Percentiles rank a stretch among this genome's conserved stretches.
These are phyloP conservation scores for Bombylius major DNA, from an alignment of 2,888 invertebrate species.

Conservation along the genomic window DNA sequence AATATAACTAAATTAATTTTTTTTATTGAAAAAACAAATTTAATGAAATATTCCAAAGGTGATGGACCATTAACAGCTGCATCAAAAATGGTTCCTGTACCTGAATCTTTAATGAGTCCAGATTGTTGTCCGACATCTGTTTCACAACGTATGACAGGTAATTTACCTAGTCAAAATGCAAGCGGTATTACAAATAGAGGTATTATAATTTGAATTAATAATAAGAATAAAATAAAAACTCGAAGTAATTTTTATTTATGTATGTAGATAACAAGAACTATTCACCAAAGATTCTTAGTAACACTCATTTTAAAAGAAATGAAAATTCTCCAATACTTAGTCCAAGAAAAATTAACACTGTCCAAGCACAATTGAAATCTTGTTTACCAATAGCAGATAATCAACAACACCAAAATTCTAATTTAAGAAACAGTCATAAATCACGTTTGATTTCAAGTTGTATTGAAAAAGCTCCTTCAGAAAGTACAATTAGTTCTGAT, in stretches of 20 bases:
- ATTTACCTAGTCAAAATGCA: constrained; percentile 28
- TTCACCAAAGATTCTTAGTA: constrained; percentile 27
- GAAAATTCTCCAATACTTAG: constrained; percentile 29
- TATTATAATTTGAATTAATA: constrained; percentile 25
- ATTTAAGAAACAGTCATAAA: not conserved
- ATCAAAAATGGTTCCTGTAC: constrained; percentile 77
- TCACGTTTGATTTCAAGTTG: constrained; percentile 20
- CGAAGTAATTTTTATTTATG: constrained; percentile 8
- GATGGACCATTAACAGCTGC: constrained; percentile 57
- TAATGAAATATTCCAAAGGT: constrained; percentile 19
- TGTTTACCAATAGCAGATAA: too few species aligned
- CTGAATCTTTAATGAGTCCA: constrained; percentile 76
- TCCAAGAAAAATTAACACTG: constrained; percentile 24
- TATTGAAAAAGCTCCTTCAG: not conserved
- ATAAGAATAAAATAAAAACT: not conserved
- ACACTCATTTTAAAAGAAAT: constrained; percentile 27
- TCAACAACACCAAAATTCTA: too few species aligned
- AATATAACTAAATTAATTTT: not conserved
- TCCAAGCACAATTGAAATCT: too few species aligned
- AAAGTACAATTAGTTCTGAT: constrained; percentile 37
- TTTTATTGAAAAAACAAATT: not conserved
- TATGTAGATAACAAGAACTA: constrained; percentile 29
- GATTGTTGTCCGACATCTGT: constrained; percentile 41
- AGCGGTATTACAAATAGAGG: constrained; percentile 25
- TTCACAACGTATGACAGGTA: constrained; percentile 28